These are phyloP conservation scores for Archocentrus centrarchus DNA, from an alignment of 2,113 vertebrate species.

Conservation along the genomic window DNA sequence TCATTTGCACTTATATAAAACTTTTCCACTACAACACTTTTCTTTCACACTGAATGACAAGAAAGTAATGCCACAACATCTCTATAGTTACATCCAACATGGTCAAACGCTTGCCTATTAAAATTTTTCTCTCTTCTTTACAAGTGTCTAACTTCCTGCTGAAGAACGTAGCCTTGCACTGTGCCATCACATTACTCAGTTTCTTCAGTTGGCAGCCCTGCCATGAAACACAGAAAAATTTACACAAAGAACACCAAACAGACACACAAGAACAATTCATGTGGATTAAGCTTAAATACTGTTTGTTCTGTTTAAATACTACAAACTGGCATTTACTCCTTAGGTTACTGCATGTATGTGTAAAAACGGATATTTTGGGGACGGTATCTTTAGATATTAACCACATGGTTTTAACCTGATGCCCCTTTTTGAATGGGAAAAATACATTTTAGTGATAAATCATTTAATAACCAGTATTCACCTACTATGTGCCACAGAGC, in stretches of 20 bases:
- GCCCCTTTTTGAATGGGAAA: neutral
- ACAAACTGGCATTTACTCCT: neutral
- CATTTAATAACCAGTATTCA: neutral
- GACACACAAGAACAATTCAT: neutral
- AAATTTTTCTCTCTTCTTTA: slow-evolving; percentile 22
- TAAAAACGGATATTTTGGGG: neutral
- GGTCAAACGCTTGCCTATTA: slow-evolving; percentile 30
- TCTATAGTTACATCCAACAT: slow-evolving; percentile 9
- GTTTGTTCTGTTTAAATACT: neutral
- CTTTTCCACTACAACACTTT: slow-evolving; percentile 20
- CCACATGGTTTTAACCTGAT: neutral
- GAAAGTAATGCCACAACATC: neutral
- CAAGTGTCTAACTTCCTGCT: neutral
- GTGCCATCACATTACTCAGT: neutral
- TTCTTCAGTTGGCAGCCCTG: neutral
- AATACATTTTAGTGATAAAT: neutral
- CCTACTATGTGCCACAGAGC: neutral
- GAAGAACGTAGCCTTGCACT: neutral
- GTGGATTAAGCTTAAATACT: neutral
- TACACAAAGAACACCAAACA: neutral
- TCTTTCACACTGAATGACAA: slow-evolving; percentile 20
- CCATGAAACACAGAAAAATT: slow-evolving; percentile 15
- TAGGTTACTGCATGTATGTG: neutral
- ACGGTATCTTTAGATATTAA: neutral
- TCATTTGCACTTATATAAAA: slow-evolving; percentile 68